These are phyloP conservation scores for Pagrus major DNA, from an alignment of 2,113 vertebrate genomes.

Conservation along the genomic window DNA sequence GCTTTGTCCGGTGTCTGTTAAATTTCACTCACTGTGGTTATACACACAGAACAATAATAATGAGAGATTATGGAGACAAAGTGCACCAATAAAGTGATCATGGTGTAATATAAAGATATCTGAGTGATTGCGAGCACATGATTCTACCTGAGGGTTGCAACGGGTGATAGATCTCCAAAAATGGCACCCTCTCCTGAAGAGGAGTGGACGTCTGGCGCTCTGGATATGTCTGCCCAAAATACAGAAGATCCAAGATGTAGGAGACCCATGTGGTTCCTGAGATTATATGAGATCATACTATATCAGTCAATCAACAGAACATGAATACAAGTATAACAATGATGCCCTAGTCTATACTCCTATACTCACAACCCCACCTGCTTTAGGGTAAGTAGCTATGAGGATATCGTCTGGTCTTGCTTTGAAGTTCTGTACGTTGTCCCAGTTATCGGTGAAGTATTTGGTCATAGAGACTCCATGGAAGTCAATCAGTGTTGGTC, in stretches of 20 bases:
- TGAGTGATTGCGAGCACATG: not conserved
- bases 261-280: slow-evolving; percentile 88
- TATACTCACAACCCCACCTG: slow-evolving; percentile 75
- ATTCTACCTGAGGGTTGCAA: slow-evolving; percentile 31
- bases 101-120: not conserved
- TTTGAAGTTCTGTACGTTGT: slow-evolving; percentile 82
- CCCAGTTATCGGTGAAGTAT: slow-evolving; percentile 83
- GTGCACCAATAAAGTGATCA: not conserved
- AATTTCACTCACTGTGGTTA: not conserved
- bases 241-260: slow-evolving; percentile 82
- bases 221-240: slow-evolving; percentile 64
- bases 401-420: slow-evolving; percentile 86
- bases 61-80: not conserved
- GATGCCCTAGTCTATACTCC: not conserved
- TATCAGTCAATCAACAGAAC: not conserved
- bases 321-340: not conserved
- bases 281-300: not conserved
- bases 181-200: slow-evolving; percentile 80
- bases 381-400: slow-evolving; percentile 88
- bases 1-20: slow-evolving; percentile 4
- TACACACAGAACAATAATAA: not conserved
- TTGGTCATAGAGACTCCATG: slow-evolving; percentile 77
- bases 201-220: slow-evolving; percentile 70
- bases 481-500: slow-evolving; percentile 73
- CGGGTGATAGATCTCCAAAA: slow-evolving; percentile 76